Conservation (phyloP, 2,797 vertebrate genomes). For the Danio tinwini region DNA sequence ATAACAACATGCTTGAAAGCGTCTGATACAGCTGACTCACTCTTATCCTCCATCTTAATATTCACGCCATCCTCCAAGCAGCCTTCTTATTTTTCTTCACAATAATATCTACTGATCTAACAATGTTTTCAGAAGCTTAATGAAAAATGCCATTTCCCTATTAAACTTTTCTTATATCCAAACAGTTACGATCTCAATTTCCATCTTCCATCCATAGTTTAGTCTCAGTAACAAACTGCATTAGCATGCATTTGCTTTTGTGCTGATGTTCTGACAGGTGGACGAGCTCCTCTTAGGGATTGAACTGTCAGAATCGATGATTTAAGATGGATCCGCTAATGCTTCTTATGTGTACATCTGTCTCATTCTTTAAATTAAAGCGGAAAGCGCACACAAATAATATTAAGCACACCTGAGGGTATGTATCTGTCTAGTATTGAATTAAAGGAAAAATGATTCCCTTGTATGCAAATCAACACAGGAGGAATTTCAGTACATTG, state of each 20-base stretch:
- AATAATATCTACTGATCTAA: not conserved
- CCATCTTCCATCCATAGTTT: not conserved
- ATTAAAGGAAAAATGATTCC: not conserved
- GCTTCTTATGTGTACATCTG: not conserved
- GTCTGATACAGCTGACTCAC: slow-evolving; percentile 14
- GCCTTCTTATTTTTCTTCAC: slow-evolving; percentile 10
- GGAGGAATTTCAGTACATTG: slow-evolving; percentile 75
- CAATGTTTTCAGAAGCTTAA: not conserved
- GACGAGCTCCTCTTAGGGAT: slow-evolving; percentile 26
- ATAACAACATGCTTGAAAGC: slow-evolving; percentile 30
- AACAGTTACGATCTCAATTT: slow-evolving; percentile 17
- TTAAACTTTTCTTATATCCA: slow-evolving; percentile 3
- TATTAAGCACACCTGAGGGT: not conserved
- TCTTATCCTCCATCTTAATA: slow-evolving; percentile 15
- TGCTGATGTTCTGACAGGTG: slow-evolving; percentile 7
- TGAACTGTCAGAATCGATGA: slow-evolving; percentile 41
- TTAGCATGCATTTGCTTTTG: slow-evolving; percentile 18
- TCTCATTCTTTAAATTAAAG: slow-evolving; percentile 8
- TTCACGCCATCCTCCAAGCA: slow-evolving; percentile 1
- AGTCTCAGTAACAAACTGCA: not conserved
- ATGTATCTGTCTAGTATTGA: not conserved
- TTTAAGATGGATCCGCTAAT: not conserved
- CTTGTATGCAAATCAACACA: slow-evolving; percentile 4
- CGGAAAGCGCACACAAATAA: not conserved
- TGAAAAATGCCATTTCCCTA: not conserved